Base-by-base conservation (phyloP, 2,797 vertebrate genomes). In the Rhinichthys osculus region DNA sequence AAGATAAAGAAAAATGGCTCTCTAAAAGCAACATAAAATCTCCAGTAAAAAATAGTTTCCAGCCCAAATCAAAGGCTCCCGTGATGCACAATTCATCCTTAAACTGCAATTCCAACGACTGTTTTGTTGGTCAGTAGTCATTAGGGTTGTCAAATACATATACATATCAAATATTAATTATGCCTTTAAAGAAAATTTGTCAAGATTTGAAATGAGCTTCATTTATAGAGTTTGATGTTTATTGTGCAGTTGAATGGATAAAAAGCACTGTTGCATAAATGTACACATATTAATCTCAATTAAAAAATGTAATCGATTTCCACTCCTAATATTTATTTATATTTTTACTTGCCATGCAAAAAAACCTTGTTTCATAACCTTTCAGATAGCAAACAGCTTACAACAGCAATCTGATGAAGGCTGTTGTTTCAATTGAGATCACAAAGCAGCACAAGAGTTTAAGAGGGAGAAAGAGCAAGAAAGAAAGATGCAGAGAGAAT, bases 1-100 rank as follows among this genome's bases (percentile, higher is more conserved):
- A 50, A 81, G 88, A 86, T 88, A 72, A 91, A 89, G 92, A 94
- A 90, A 92, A 90, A 94, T 93, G 88, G 73, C 88, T 83, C 83
- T 83, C 90, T 94, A 93, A 94, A 93, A 94, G 93, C 93, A 93
- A 82, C 87, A 90, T 90, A 89, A 93, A 92, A 90, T 89, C 89
- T 27, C 5, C 76, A 89, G 87, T 89, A 91, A 87, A 86, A 86
- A 86, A 27, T 42, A 40, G 67, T 82, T 83, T 78, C 73, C 69
- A 69, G 73, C 66, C 81, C 73, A 50, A 88, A 87, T 86, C 86
- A 87, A 90, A 90, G 86, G 89, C 81, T 88, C 88, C 54, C 17
- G 83, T 78, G 83, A 82, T 87, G 81, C 64, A 86, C 87, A 90
- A 89, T 83, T 89, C 70, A 83, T 54, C 73, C 71, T 80, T 80